Evolutionary conservation across 2,888 invertebrate genomes (phyloP).

Genomic region (Lasioglossum zephyrum): DNA sequence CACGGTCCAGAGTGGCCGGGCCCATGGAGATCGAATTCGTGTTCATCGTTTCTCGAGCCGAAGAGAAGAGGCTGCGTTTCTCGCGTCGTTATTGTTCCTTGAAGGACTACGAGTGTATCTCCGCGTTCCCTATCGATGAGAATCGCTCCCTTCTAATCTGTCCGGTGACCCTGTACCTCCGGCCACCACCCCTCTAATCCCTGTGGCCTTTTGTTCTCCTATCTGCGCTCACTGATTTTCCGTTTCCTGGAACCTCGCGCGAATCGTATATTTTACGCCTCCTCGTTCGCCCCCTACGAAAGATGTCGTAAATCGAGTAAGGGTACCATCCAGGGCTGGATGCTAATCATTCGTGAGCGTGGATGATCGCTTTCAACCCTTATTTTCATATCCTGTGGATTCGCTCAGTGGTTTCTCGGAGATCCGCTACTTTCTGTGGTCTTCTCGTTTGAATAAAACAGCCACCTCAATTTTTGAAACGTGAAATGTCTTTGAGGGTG

Average conservation of each 20-base stretch:
- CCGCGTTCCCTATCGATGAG: constrained; percentile 53
- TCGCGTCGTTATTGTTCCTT: constrained; percentile 67
- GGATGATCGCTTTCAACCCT: background rate
- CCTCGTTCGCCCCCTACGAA: background rate
- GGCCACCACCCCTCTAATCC: constrained; percentile 37
- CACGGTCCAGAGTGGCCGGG: constrained; percentile 25
- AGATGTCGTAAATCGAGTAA: constrained; percentile 46
- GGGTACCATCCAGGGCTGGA: background rate
- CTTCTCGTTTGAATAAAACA: background rate
- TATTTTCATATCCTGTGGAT: background rate
- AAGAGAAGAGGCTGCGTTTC: constrained; percentile 52
- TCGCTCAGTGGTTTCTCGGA: background rate
- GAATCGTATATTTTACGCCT: constrained; percentile 50
- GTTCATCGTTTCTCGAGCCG: constrained; percentile 40
- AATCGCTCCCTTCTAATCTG: constrained; percentile 58
- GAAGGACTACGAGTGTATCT: constrained; percentile 49
- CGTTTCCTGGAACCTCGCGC: constrained; percentile 29
- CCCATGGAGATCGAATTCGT: constrained; percentile 34
- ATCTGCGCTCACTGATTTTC: constrained; percentile 49
- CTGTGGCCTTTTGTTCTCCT: constrained; percentile 47
- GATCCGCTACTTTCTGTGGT: background rate
- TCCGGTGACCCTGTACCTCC: constrained; percentile 20
- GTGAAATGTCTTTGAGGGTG: background rate
- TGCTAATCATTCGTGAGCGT: constrained; percentile 27
- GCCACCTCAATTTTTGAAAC: background rate